Percentiles rank a stretch among this genome's conserved stretches.
Conservation (phyloP, 35 echinoderm and acorn worm species). For the Heliocidaris erythrogramma region DNA sequence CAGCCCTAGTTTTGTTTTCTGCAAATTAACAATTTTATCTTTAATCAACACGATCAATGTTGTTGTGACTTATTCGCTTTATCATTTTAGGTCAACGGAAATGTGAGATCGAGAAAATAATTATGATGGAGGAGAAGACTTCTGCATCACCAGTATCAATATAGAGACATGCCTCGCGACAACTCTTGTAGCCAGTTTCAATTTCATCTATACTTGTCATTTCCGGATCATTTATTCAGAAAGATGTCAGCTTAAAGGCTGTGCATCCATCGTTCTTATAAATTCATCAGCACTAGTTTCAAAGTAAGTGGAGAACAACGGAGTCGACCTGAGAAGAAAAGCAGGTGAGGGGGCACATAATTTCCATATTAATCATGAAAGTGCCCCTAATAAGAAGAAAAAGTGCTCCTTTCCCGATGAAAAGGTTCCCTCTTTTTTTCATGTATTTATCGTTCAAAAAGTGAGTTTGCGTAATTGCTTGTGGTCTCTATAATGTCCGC, state of each 20-base stretch:
- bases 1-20: neutral
- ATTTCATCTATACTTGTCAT: neutral
- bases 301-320: neutral
- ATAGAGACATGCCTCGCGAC: neutral
- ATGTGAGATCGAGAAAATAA: neutral
- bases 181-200: neutral
- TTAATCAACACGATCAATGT: neutral
- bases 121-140: neutral
- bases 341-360: no score
- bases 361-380: no score
- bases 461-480: no score
- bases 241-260: neutral
- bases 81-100: neutral
- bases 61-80: neutral
- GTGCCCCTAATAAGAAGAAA: no score
- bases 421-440: no score
- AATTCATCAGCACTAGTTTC: neutral
- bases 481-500: no score
- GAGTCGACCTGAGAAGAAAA: no score
- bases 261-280: neutral
- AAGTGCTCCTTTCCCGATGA: no score
- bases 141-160: neutral
- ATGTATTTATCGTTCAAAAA: no score
- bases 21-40: neutral
- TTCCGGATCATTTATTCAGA: neutral